Conservation (phyloP, 2,888 invertebrate genomes). For the Drosophila prolongata region DNA sequence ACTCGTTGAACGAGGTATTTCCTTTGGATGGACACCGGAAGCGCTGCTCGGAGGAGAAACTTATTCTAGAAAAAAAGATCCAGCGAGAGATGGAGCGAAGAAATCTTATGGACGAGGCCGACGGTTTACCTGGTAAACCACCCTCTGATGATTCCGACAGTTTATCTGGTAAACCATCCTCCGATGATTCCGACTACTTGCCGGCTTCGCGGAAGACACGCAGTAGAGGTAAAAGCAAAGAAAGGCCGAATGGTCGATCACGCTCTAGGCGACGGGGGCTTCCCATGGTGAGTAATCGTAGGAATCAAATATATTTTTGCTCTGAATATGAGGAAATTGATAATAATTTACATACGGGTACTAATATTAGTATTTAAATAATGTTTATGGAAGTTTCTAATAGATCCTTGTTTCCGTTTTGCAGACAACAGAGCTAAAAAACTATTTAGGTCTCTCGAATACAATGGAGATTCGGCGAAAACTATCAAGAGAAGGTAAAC, state of each 20-base stretch:
- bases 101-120: conserved; percentile 28
- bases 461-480: conserved; percentile 13
- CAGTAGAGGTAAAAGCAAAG: neutral
- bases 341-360: too few species aligned
- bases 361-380: too few species aligned
- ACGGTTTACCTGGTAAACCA: neutral
- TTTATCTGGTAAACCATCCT: neutral
- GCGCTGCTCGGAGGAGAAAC: conserved; percentile 40
- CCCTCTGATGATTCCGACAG: neutral
- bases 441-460: conserved; percentile 21
- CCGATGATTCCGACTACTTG: neutral
- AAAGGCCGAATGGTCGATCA: neutral
- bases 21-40: conserved; percentile 50
- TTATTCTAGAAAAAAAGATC: conserved; percentile 61
- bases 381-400: too few species aligned
- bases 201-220: neutral
- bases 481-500: conserved; percentile 6
- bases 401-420: neutral
- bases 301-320: neutral
- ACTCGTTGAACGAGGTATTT: conserved; percentile 60
- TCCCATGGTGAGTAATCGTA: conserved; percentile 14
- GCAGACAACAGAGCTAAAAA: conserved; percentile 23
- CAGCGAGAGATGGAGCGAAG: conserved; percentile 60
- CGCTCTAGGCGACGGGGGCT: neutral
- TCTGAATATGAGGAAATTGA: too few species aligned